Base-by-base conservation (phyloP, 64 coral and sea anemone genomes). In the Acropora yongei region DNA sequence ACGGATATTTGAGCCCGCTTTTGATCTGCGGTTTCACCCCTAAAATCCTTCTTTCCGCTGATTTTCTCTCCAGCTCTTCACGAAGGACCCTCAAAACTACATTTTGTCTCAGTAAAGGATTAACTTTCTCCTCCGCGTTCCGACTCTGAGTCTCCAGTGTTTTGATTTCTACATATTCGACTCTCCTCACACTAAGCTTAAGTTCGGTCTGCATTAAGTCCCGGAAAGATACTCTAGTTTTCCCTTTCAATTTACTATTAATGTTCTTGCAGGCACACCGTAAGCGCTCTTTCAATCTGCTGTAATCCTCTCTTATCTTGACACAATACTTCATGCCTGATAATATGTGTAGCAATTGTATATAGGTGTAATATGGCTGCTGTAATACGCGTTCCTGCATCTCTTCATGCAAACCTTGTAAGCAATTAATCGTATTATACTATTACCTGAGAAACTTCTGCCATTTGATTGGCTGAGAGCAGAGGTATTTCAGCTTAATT, bases 211-310 rank as follows among this genome's bases (percentile, higher is more conserved):
- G 19, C 16, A 8, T 40, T 11, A 82, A 61, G 18, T 94, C 89
- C 76, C 49, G 68, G 71, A 71, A 69, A 55, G 77, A 40, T 13
- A 30, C 57, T 60, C 87, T 79, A 88, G 14, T 77, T 46, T 78
- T 90, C n/a, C 40, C 78, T 51, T 40, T 77, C 40, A 93, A 82
- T 71, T 94, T 89, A 60, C 80, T 51, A 39, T 90, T 75, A 4
- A 57, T 82, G 49, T 90, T 80, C 14, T 18, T 18, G 71, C 93
- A 90, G 20, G 49, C 11, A 30, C 68, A 18, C 51, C 86, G 12
- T 60, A 88, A 49, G 44, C 76, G 85, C 16, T 65, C 83, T 78
- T 93, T 84, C 12, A 87, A 8, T 55, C 83, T 66, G 55, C 8
- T 5, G 60, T 51, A 78, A 71, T 78, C 65, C 50, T 60, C 73